A percentile compares a stretch with the other conserved stretches of the same genome.
These are phyloP conservation scores for Euleptes europaea DNA, from an alignment of 2,113 vertebrate species.

Conservation along the genomic window DNA sequence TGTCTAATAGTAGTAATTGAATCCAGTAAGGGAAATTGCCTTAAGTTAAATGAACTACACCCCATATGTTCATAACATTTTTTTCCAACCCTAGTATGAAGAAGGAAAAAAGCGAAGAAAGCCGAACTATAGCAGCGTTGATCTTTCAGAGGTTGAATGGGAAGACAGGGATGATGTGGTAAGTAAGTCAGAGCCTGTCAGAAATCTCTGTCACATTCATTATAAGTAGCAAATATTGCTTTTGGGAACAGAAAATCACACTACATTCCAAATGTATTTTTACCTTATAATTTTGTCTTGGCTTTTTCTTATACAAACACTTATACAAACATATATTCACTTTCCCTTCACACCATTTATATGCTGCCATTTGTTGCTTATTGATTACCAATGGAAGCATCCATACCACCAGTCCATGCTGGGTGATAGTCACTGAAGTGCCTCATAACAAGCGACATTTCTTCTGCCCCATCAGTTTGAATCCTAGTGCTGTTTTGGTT, in stretches of 20 bases:
- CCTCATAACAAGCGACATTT: neutral
- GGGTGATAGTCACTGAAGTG: neutral
- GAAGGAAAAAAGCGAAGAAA: conserved; percentile 94
- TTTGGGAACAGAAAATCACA: neutral
- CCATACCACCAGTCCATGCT: neutral
- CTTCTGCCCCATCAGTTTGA: neutral
- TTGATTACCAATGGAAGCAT: neutral
- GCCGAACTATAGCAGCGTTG: conserved; percentile 95
- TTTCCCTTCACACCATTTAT: neutral
- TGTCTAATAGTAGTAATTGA: neutral
- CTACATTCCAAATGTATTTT: conserved; percentile 4
- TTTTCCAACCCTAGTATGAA: conserved; percentile 82
- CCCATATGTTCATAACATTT: neutral
- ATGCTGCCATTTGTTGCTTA: neutral
- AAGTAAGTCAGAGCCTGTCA: conserved; percentile 52
- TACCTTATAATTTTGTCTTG: neutral
- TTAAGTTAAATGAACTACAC: neutral
- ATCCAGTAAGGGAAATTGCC: neutral
- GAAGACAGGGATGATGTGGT: conserved; percentile 96
- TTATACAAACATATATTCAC: neutral
- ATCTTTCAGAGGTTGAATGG: conserved; percentile 98
- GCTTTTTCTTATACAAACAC: neutral
- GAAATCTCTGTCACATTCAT: neutral
- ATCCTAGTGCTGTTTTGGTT: neutral
- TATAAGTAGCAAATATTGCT: conserved; percentile 7